Base-by-base conservation (phyloP, 2,113 vertebrate genomes). In the Taxidea taxus region DNA sequence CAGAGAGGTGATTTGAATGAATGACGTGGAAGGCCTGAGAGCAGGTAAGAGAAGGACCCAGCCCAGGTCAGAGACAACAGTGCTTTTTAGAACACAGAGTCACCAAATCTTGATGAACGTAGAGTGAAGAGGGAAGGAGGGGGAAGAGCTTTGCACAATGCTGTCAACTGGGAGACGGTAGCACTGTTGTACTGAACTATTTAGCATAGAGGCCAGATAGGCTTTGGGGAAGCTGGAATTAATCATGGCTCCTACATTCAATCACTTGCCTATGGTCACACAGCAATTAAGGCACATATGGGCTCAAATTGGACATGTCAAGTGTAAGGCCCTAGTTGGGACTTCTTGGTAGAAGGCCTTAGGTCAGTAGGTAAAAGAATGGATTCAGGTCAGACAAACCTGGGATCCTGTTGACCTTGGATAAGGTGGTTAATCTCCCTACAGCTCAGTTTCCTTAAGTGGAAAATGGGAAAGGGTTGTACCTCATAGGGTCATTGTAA, bases 361-460 rank as follows among this genome's bases (percentile, higher is more conserved):
- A 77, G 68, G 87, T 64, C 77, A 47, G 31, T 34, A 78, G 77
- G 37, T 74, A 86, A 85, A 68, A 82, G 75, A 87, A 54, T 81
- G 62, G 42, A 15, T 42, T 70, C 20, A 21, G 47, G 49, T 70
- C 56, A 81, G 29, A 49, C 29, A 47, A 70, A 81, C 39, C 86
- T 29, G 7, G 51, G 29, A 44, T 91, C 31, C 86, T 64, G 23
- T 75, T 93, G 51, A 91, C 58, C 80, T 90, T 58, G 64, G 93
- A 74, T 68, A 90, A 90, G 42, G 54, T 82, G 49, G 88, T 90
- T 60, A 84, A 88, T 81, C 34, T 89, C 20, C 70, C 44, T 87
- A 83, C 58, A 87, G 49, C 68, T 94, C 77, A 34, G 85, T 87
- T 78, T 91, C 58, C 77, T 90, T 95, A 95, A 94, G 64, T 87